Percentiles rank a stretch among this genome's conserved stretches.
Conservation (phyloP, 2,113 vertebrate genomes). For the Bucco capensis region DNA sequence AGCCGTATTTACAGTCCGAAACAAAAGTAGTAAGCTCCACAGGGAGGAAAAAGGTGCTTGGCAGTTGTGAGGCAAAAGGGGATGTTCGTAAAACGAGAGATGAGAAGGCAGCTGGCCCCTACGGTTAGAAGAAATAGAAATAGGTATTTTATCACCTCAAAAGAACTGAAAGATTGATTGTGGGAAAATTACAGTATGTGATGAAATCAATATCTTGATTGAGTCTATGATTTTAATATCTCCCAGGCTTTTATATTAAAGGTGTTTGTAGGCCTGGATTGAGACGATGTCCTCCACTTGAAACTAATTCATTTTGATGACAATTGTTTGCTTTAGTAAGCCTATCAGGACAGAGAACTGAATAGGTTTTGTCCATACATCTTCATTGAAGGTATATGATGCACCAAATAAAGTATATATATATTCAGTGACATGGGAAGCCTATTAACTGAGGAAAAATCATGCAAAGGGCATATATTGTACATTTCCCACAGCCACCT, state of each 20-base stretch:
- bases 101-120: not conserved
- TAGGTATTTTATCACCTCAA: not conserved
- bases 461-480: not conserved
- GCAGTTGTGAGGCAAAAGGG: not conserved
- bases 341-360: not conserved
- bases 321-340: not conserved
- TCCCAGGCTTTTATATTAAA: not conserved
- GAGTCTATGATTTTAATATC: not conserved
- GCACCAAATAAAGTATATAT: not conserved
- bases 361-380: not conserved
- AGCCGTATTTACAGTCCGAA: not conserved
- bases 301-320: not conserved
- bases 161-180: not conserved
- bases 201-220: not conserved
- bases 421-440: not conserved
- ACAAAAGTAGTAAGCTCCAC: not conserved
- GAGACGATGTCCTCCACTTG: not conserved
- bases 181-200: not conserved
- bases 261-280: not conserved
- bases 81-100: not conserved
- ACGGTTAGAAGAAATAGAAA: not conserved
- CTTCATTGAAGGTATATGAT: fast-evolving
- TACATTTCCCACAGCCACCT: not conserved
- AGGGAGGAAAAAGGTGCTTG: not conserved
- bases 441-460: not conserved